A percentile compares a stretch with the other conserved stretches of the same genome.
phyloP scores from a whole-genome alignment of 2,888 invertebrate genomes.

The Drosophila melanosoma region DNA sequence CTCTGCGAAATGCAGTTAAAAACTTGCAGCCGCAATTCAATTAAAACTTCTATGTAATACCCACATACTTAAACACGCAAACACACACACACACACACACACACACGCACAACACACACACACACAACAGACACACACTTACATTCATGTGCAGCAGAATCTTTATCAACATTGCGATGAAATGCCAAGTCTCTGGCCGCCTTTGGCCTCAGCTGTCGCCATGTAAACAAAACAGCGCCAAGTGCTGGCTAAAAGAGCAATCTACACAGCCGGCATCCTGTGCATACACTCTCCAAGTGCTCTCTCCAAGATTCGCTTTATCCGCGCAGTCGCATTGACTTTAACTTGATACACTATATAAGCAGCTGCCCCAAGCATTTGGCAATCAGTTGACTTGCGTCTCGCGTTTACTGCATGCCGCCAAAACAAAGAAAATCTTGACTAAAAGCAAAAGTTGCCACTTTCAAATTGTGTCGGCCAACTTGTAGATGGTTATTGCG shows the following conservation, averaged over 20 bases:
- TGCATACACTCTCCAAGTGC: constrained; percentile 17
- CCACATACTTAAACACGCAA: constrained; percentile 18
- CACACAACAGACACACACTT: background rate
- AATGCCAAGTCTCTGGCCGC: constrained; percentile 33
- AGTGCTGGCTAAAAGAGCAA: constrained; percentile 62
- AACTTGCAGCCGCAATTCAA: constrained; percentile 79
- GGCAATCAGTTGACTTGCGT: constrained; percentile 59
- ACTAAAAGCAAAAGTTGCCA: background rate
- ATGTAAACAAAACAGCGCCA: constrained; percentile 69
- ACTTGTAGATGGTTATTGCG: constrained; percentile 46
- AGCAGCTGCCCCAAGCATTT: constrained; percentile 41
- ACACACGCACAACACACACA: constrained; percentile 1
- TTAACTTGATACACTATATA: constrained; percentile 52
- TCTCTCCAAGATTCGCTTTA: constrained; percentile 34
- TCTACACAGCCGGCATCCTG: constrained; percentile 46
- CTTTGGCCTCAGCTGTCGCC: constrained; percentile 62
- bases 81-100: constrained; percentile 4
- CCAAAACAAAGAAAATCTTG: background rate
- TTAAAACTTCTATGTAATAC: constrained; percentile 73
- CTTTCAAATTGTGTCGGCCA: constrained; percentile 17
- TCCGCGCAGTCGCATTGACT: constrained; percentile 64
- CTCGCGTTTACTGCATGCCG: constrained; percentile 34
- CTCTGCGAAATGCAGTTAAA: constrained; percentile 69
- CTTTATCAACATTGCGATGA: constrained; percentile 32
- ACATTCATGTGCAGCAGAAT: constrained; percentile 9